A percentile compares a stretch with the other conserved stretches of the same genome.
Conservation (phyloP, 2,888 invertebrate species). For the Iphiclides podalirius region DNA sequence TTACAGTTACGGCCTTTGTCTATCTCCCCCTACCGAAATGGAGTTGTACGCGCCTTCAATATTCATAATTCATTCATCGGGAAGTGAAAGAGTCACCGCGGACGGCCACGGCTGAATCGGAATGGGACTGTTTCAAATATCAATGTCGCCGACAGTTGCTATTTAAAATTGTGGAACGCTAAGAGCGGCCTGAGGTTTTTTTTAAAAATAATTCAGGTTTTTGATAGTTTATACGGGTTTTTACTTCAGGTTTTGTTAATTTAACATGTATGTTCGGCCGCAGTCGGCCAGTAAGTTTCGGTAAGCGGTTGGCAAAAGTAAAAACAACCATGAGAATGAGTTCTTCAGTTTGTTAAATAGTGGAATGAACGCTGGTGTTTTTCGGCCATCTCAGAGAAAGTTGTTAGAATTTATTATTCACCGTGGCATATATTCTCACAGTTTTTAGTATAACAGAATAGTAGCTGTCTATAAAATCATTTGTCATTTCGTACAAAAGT, state of each 20-base stretch:
- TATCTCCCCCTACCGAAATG: slow-evolving; percentile 49
- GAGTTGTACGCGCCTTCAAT: slow-evolving; percentile 59
- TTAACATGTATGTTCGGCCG: no score
- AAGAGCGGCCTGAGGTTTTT: no score
- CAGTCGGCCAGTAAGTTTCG: slow-evolving; percentile 58
- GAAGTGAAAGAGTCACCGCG: slow-evolving; percentile 52
- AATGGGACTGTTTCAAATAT: slow-evolving; percentile 30
- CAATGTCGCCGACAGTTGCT: not conserved
- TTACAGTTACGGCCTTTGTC: slow-evolving; percentile 69
- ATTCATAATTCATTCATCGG: slow-evolving; percentile 51
- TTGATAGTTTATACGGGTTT: no score
- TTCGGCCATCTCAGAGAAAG: slow-evolving; percentile 13
- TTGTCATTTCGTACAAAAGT: slow-evolving; percentile 1
- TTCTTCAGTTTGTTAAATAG: slow-evolving; percentile 27
- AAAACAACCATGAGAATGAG: slow-evolving; percentile 31
- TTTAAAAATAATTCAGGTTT: no score
- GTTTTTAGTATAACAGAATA: not conserved
- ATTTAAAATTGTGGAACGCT: not conserved
- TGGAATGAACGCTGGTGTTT: not conserved
- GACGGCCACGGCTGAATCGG: slow-evolving; percentile 38
- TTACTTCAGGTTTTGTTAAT: no score
- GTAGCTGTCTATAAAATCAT: not conserved
- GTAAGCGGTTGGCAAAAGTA: not conserved
- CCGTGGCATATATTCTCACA: not conserved
- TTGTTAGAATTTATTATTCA: not conserved